Conservation (phyloP, 1,140 invertebrate genomes). For the Scaptomyza hsui region DNA sequence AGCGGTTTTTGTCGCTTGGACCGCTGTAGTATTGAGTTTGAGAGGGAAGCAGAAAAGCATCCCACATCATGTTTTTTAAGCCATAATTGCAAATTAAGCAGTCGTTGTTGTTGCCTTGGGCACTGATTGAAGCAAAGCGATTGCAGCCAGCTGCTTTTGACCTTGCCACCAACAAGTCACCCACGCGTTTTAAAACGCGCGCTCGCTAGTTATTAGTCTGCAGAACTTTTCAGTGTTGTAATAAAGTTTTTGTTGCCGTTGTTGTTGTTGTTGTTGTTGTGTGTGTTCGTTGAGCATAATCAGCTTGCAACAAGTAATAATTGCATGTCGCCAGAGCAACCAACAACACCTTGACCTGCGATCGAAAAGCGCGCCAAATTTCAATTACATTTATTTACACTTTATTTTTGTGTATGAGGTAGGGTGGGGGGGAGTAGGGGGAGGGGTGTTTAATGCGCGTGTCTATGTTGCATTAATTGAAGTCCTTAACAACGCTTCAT, state of each 20-base stretch:
- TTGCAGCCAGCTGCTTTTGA: slow-evolving; percentile 30
- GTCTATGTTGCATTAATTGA: slow-evolving; percentile 60
- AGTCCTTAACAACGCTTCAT: slow-evolving; percentile 48
- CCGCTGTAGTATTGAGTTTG: background rate
- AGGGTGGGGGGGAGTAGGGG: too few species aligned
- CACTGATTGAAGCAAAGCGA: slow-evolving; percentile 27
- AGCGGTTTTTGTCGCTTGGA: slow-evolving; percentile 5
- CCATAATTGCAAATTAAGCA: slow-evolving; percentile 48
- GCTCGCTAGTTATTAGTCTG: slow-evolving; percentile 1
- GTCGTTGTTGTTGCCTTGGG: slow-evolving; percentile 36
- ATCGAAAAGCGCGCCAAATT: slow-evolving; percentile 34
- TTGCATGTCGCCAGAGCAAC: slow-evolving; percentile 28
- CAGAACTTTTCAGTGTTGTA: slow-evolving; percentile 30
- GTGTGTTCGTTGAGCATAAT: background rate
- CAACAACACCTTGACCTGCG: slow-evolving; percentile 32
- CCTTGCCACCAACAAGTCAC: slow-evolving; percentile 27
- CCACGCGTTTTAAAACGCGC: slow-evolving; percentile 31
- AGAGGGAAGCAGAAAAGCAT: slow-evolving; percentile 2
- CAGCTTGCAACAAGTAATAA: slow-evolving; percentile 4
- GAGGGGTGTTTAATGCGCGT: slow-evolving; percentile 52
- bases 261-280: too few species aligned
- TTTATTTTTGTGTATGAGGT: too few species aligned
- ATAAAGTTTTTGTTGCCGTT: background rate
- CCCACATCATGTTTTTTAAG: slow-evolving; percentile 18
- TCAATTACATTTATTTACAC: background rate